phyloP scores from a whole-genome alignment of 2,113 vertebrate species.

The Albula goreensis region DNA sequence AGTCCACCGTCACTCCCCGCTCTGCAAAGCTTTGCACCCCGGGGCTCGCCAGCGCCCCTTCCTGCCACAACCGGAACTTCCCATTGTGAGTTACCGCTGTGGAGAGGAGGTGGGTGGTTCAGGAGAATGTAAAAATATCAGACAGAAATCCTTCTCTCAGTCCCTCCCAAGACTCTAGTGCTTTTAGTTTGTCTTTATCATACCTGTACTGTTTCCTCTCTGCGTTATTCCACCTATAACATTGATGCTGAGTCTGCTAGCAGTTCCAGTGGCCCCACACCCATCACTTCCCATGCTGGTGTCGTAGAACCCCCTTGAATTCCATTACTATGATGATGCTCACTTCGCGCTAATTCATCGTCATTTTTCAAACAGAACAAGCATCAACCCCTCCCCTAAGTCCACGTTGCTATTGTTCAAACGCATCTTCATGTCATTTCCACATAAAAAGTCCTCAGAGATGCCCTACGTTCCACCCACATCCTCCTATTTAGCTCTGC shows the following conservation, averaged over 20 bases:
- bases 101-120: conserved; percentile 9
- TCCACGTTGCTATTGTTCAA: background rate
- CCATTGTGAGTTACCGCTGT: conserved; percentile 70
- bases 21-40: conserved; percentile 73
- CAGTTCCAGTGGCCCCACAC: background rate
- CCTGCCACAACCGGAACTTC: conserved; percentile 70
- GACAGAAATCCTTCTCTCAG: background rate
- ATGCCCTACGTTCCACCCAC: conserved; percentile 21
- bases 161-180: background rate
- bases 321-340: background rate
- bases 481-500: conserved; percentile 41
- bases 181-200: no score
- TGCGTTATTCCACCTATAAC: background rate
- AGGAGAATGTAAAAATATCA: background rate
- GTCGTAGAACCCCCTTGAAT: background rate
- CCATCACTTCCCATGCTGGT: background rate
- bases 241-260: background rate
- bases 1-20: conserved; percentile 67
- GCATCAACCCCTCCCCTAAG: background rate
- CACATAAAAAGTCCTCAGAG: conserved; percentile 36
- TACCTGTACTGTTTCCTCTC: no score
- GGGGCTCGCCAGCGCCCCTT: conserved; percentile 59
- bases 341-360: background rate
- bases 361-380: conserved; percentile 12
- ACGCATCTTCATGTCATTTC: background rate